Percentiles rank a stretch among this genome's conserved stretches.
These are phyloP conservation scores for Myanophis thanlyinensis DNA, from an alignment of 2,113 vertebrate species.

Conservation along the genomic window DNA sequence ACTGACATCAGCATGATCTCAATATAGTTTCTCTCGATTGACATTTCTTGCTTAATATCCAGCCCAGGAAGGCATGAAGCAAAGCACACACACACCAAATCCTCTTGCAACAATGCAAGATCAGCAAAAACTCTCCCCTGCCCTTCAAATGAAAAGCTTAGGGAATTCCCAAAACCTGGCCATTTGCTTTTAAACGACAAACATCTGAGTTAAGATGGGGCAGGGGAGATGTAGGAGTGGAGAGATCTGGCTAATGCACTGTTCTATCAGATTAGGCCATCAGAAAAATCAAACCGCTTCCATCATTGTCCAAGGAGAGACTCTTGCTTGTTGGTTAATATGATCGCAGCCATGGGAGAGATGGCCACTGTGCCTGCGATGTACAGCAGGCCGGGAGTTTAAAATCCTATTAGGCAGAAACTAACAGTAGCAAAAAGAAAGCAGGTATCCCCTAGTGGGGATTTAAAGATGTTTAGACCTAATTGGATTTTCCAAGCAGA, in stretches of 20 bases:
- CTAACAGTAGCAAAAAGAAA: constrained; percentile 84
- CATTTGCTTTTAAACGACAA: neutral
- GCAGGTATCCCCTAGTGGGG: constrained; percentile 80
- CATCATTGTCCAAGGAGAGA: constrained; percentile 61
- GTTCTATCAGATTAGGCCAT: constrained; percentile 60
- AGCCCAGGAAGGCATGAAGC: neutral
- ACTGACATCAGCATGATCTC: neutral
- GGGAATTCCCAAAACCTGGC: neutral
- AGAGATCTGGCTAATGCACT: constrained; percentile 54
- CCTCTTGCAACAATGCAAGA: neutral
- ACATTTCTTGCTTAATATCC: neutral
- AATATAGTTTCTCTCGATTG: neutral
- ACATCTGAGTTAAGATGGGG: neutral
- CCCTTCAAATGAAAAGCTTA: neutral
- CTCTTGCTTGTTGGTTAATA: constrained; percentile 50
- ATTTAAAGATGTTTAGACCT: constrained; percentile 80
- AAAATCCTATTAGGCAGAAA: constrained; percentile 87
- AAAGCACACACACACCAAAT: neutral
- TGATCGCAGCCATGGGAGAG: constrained; percentile 56
- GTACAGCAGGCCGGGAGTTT: constrained; percentile 70
- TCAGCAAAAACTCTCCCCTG: neutral
- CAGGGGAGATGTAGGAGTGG: rapidly evolving
- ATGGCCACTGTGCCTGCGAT: constrained; percentile 40
- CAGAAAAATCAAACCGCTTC: constrained; percentile 59
- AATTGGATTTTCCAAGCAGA: constrained; percentile 88